Percentiles rank a stretch among this genome's conserved stretches.
phyloP scores from a whole-genome alignment of 2,888 invertebrate genomes.

The Drosophila pseudotalamancana region DNA sequence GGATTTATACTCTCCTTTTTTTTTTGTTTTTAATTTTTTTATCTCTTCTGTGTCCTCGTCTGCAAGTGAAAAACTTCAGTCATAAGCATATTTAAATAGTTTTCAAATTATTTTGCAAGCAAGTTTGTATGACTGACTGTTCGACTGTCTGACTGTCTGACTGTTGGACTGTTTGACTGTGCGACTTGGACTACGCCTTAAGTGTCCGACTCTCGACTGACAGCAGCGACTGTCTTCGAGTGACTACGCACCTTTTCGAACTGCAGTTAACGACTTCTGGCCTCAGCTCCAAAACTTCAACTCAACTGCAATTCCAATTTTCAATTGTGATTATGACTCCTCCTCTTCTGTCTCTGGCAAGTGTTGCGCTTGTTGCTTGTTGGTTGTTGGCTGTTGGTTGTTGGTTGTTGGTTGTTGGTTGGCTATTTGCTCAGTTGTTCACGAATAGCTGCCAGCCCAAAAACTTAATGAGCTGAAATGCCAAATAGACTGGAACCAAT shows the following conservation, averaged over 20 bases:
- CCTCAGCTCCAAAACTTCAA: background rate
- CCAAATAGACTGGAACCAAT: constrained; percentile 84
- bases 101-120: constrained; percentile 49
- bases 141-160: background rate
- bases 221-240: constrained; percentile 49
- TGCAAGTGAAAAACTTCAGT: constrained; percentile 55
- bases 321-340: constrained; percentile 34
- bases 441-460: constrained; percentile 84
- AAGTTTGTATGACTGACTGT: background rate
- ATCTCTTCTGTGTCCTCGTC: constrained; percentile 5
- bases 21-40: background rate
- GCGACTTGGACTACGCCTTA: constrained; percentile 16
- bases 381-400: background rate
- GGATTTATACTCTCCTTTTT: constrained; percentile 1
- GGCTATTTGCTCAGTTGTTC: constrained; percentile 82
- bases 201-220: constrained; percentile 36
- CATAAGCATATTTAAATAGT: constrained; percentile 67
- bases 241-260: constrained; percentile 67
- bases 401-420: constrained; percentile 4
- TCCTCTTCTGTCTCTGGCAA: no score
- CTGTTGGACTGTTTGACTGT: no score
- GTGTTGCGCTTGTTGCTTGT: background rate
- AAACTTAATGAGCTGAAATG: constrained; percentile 84
- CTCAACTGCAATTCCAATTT: constrained; percentile 18
- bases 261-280: constrained; percentile 16